Evolutionary conservation across 2,113 vertebrate species (phyloP).

Genomic region (Hippocampus mohnikei): DNA sequence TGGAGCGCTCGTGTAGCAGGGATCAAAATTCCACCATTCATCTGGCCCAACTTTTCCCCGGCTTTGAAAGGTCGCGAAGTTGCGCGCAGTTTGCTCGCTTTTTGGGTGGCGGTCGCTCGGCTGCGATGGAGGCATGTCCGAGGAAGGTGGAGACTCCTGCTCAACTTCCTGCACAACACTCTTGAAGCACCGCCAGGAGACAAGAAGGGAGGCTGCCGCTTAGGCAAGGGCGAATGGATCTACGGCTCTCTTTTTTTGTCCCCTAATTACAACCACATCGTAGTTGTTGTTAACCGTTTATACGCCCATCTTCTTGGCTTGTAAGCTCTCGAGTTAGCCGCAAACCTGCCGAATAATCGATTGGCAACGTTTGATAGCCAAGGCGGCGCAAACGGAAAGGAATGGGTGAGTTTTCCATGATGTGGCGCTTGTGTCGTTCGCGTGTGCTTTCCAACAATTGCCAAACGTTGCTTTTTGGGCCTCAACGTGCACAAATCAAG

Average conservation of each 20-base stretch:
- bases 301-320: slow-evolving; percentile 35
- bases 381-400: slow-evolving; percentile 52
- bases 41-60: slow-evolving; percentile 62
- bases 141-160: slow-evolving; percentile 78
- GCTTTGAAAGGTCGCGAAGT: slow-evolving; percentile 36
- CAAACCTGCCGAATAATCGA: slow-evolving; percentile 45
- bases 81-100: slow-evolving; percentile 61
- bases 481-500: not conserved
- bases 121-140: slow-evolving; percentile 54
- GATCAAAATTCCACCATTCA: slow-evolving; percentile 26
- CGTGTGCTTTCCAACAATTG: too few species aligned
- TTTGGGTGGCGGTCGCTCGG: slow-evolving; percentile 42
- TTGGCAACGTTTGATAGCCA: slow-evolving; percentile 45
- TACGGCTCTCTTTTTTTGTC: slow-evolving; percentile 5
- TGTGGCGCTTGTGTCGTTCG: slow-evolving; percentile 30
- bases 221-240: slow-evolving; percentile 58
- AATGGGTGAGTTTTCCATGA: slow-evolving; percentile 76
- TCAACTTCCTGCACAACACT: slow-evolving; percentile 71
- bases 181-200: slow-evolving; percentile 33
- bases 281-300: not conserved
- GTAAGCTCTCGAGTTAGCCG: slow-evolving; percentile 50
- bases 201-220: slow-evolving; percentile 25
- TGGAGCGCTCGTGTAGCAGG: slow-evolving; percentile 5
- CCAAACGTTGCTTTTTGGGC: not conserved
- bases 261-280: slow-evolving; percentile 2